These are phyloP conservation scores for Mesorhabditis sp. DNA, from an alignment of 2,888 invertebrate species.

Conservation along the genomic window DNA sequence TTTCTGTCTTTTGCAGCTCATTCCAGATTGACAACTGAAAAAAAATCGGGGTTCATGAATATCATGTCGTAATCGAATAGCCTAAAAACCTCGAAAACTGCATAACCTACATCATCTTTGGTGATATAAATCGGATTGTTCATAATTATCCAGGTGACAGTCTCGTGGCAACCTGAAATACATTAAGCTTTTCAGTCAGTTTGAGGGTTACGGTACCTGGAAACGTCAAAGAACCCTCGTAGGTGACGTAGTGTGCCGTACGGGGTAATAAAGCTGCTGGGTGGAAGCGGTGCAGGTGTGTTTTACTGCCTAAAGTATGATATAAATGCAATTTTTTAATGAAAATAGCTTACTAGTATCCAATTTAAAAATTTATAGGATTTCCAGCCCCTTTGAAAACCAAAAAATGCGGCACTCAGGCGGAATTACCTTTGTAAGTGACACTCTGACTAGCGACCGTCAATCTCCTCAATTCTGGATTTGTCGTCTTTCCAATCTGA, in stretches of 20 bases:
- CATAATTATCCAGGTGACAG: constrained; percentile 96
- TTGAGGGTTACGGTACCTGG: constrained; percentile 15
- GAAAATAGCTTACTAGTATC: too few species aligned
- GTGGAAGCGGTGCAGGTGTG: constrained; percentile 78
- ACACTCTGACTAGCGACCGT: constrained; percentile 88
- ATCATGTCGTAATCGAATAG: background rate
- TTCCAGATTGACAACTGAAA: constrained; percentile 55
- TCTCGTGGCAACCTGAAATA: constrained; percentile 80
- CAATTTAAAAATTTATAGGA: too few species aligned
- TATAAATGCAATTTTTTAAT: too few species aligned
- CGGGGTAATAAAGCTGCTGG: constrained; percentile 82
- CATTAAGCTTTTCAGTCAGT: background rate
- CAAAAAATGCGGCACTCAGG: too few species aligned
- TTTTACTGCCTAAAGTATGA: constrained; percentile 70
- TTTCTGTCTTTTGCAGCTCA: constrained; percentile 51
- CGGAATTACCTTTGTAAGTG: constrained; percentile 68
- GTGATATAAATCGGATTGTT: constrained; percentile 97
- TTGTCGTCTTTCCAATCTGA: constrained; percentile 85
- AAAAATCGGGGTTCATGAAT: background rate
- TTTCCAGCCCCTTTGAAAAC: too few species aligned
- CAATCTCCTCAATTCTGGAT: constrained; percentile 82
- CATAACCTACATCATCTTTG: constrained; percentile 77
- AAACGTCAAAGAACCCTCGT: constrained; percentile 40
- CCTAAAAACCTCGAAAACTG: background rate
- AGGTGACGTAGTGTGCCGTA: constrained; percentile 91